Conservation (phyloP, 2,113 vertebrate genomes). For the Psittacara wagleri region DNA sequence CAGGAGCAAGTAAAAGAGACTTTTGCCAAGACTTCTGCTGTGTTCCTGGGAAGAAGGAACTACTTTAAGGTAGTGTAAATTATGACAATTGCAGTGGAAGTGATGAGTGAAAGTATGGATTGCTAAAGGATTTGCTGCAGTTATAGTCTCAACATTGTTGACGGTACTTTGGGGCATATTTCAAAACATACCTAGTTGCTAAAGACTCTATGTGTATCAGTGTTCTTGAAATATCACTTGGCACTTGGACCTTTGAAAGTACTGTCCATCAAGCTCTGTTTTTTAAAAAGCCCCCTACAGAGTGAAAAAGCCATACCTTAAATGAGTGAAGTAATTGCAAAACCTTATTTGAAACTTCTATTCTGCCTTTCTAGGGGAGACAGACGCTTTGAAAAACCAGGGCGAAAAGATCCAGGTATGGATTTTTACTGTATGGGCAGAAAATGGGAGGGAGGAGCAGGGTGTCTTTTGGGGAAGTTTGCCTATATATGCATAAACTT, state of each 20-base stretch:
- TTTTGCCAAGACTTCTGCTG: neutral
- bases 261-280: neutral
- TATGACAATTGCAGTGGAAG: neutral
- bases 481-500: neutral
- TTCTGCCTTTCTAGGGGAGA: slow-evolving; percentile 86
- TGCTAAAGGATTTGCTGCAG: neutral
- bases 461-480: neutral
- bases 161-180: neutral
- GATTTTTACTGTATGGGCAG: slow-evolving; percentile 59
- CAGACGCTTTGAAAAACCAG: slow-evolving; percentile 98
- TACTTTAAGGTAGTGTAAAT: neutral
- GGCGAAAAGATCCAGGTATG: slow-evolving; percentile 98
- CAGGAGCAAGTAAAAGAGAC: neutral
- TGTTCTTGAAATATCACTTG: neutral
- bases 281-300: neutral
- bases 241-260: neutral
- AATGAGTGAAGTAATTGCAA: slow-evolving; percentile 1
- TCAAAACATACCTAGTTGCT: neutral
- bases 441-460: slow-evolving; percentile 51
- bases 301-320: neutral
- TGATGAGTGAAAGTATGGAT: neutral
- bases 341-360: slow-evolving; percentile 60
- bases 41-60: neutral
- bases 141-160: neutral
- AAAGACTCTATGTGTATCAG: neutral